Evolutionary conservation across 2,113 vertebrate genomes (phyloP).

Genomic region (Urocynchramus pylzowi): DNA sequence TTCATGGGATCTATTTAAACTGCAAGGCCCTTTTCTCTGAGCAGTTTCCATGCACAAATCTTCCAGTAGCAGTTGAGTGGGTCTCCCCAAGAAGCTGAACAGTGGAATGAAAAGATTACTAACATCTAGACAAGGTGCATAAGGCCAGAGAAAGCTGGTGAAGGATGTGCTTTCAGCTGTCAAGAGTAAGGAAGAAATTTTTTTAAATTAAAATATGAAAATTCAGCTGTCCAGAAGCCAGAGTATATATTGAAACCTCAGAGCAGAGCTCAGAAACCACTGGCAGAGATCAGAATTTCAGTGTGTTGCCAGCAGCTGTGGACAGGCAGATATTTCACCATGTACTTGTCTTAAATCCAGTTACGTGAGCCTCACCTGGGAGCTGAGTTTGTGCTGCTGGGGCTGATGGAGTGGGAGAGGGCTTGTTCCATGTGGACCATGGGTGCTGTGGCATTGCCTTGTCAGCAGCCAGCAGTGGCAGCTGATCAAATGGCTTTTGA

Average conservation of each 20-base stretch:
- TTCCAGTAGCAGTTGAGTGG: not conserved
- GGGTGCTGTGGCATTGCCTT: not conserved
- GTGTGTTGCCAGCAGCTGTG: not conserved
- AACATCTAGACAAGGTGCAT: accelerated
- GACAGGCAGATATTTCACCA: not conserved
- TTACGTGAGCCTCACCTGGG: accelerated
- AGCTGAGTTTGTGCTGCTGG: accelerated
- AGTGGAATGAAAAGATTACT: not conserved
- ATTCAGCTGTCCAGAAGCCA: not conserved
- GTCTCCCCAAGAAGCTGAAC: not conserved
- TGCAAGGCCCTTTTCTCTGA: not conserved
- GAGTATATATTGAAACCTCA: not conserved
- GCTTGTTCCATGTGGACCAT: accelerated
- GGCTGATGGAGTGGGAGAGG: not conserved
- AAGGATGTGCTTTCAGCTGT: not conserved
- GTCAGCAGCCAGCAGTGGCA: not conserved
- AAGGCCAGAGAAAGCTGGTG: not conserved
- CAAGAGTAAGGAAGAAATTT: not conserved
- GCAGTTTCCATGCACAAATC: not conserved
- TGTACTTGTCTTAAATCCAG: not conserved
- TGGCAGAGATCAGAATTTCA: not conserved
- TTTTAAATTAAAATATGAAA: not conserved
- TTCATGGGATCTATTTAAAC: not conserved
- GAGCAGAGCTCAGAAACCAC: not conserved
- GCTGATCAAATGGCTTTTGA: not conserved